Conservation (phyloP, 2,797 vertebrate species). For the Phoebastria nigripes region DNA sequence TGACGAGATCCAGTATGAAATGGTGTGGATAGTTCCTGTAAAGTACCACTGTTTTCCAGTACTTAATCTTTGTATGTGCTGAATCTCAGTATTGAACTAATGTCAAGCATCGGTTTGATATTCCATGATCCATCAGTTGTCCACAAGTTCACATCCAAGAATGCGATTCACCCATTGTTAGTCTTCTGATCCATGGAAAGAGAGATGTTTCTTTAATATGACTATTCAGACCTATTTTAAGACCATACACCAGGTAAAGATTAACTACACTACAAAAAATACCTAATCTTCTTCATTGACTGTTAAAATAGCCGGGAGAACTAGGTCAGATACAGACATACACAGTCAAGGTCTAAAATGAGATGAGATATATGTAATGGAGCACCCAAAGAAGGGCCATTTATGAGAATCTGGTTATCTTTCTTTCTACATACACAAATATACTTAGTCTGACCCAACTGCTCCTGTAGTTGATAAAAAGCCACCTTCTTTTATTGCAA, state of each 20-base stretch:
- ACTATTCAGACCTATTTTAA: background rate
- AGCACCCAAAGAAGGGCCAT: background rate
- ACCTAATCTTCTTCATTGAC: background rate
- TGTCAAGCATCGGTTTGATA: background rate
- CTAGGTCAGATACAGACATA: background rate
- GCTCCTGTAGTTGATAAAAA: background rate
- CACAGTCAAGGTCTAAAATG: background rate
- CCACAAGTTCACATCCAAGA: background rate
- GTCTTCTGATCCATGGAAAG: background rate
- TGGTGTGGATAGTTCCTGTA: background rate
- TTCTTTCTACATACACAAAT: background rate
- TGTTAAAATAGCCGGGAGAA: background rate
- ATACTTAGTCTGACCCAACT: background rate
- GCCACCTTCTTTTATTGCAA: background rate
- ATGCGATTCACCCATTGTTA: background rate
- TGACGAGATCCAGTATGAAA: background rate
- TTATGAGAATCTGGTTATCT: background rate
- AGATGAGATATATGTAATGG: background rate
- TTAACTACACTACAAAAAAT: background rate
- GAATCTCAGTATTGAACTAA: background rate
- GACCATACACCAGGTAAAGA: background rate
- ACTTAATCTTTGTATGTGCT: background rate
- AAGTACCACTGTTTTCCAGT: background rate
- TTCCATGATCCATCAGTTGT: background rate
- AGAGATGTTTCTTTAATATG: rapidly evolving